Evolutionary conservation across 2,113 vertebrate species (phyloP), one percentile per base, ranked within the genome.

Genomic region (Puffinus mauretanicus): DNA sequence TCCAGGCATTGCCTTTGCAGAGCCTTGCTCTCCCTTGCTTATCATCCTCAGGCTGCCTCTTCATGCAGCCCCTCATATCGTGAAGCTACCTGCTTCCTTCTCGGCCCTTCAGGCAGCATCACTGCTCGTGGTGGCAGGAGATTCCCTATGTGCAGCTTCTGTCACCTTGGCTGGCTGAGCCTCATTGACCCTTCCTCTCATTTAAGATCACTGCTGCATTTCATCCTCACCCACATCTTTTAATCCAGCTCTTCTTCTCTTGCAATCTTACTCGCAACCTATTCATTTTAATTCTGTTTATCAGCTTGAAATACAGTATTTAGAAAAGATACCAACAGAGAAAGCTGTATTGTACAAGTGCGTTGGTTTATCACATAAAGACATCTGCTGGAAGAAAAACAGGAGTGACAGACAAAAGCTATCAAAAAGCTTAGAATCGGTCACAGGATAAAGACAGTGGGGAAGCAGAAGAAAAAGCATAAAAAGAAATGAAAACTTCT

Each of bases 101-200:
- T 34, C 19, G 3, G 12, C 40, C 38, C 36, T 25, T 67, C n/a
- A 60, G 47, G 38, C 38, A 67, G 49, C 61, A 26, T 30, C 32
- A 19, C 27, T n/a, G 17, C 44, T 51, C 0, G 0, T 52, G 47
- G 32, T 54, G 32, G 30, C 58, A 47, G 14, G 34, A 29, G 55
- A 1, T 40, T 92, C 64, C 65, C 27, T 29, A 6, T 1, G 0
- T 65, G 36, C 49, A 54, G 17, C 36, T 32, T 61, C 49, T 70
- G 25, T 36, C n/a, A 51, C 60, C 27, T 34, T 47, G 34, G 15
- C 52, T 46, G 7, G n/a, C 79, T 54, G n/a, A 88, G n/a, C 42
- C 60, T 89, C 54, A 11, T 0, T 44, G 40, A 36, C 15, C 7
- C n/a, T 83, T 60, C 30, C 18, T 55, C 29, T 52, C 77, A 29